Conservation (phyloP, 2,113 vertebrate genomes). For the Lampris incognitus region DNA sequence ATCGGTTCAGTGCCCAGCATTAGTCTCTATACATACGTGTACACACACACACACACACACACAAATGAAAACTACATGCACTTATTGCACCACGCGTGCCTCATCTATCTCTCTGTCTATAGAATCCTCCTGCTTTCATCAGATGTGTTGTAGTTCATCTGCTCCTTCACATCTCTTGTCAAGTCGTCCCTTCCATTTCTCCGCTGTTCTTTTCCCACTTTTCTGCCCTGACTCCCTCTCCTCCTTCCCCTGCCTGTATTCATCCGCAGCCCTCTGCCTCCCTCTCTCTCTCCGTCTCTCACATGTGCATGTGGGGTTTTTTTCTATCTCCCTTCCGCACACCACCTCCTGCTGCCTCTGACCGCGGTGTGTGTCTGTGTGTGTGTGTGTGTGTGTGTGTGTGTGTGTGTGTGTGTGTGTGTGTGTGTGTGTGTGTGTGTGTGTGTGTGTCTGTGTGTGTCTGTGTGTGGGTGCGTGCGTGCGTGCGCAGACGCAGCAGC, state of each 20-base stretch:
- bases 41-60: slow-evolving; percentile 11
- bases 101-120: slow-evolving; percentile 7
- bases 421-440: background rate
- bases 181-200: background rate
- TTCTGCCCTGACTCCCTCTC: background rate
- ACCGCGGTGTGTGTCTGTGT: slow-evolving; percentile 28
- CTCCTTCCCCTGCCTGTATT: background rate
- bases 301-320: slow-evolving; percentile 2
- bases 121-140: slow-evolving; percentile 13
- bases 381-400: background rate
- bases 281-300: slow-evolving; percentile 13
- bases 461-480: too few species aligned
- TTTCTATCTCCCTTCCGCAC: too few species aligned
- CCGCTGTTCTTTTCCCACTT: background rate
- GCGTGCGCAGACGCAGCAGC: slow-evolving; percentile 33
- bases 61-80: background rate
- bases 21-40: background rate
- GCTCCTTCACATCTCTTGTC: background rate
- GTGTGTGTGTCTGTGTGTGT: background rate
- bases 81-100: background rate
- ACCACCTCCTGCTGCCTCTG: slow-evolving; percentile 23
- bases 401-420: slow-evolving; percentile 23
- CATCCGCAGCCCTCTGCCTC: background rate
- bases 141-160: background rate
- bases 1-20: too few species aligned